Evolutionary conservation across 1,140 invertebrate genomes (phyloP).

Genomic region (Hyphantria cunea): DNA sequence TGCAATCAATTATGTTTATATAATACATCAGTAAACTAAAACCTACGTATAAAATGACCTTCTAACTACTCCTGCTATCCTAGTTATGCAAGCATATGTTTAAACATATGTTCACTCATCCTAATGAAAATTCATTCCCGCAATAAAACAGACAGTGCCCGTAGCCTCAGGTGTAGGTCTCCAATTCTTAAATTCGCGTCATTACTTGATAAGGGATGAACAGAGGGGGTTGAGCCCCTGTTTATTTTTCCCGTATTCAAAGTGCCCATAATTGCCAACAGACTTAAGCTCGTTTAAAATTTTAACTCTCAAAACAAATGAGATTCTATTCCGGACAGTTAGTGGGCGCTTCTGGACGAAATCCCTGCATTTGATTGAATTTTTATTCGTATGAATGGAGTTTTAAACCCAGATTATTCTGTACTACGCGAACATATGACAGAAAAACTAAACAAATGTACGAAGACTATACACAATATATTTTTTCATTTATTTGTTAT

Average conservation of each 20-base stretch:
- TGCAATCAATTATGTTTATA: no score
- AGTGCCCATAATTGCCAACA: constrained; percentile 41
- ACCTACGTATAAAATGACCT: no score
- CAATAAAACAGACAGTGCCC: constrained; percentile 4
- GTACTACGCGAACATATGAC: no score
- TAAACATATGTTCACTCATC: no score
- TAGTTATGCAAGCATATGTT: no score
- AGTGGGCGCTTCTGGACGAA: constrained; percentile 10
- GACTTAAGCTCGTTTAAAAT: constrained; percentile 45
- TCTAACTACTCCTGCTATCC: no score
- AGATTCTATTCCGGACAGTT: constrained; percentile 26
- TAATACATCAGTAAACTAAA: no score
- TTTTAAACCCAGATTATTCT: no score
- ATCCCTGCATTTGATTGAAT: constrained; percentile 1
- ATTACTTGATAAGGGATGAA: constrained; percentile 61
- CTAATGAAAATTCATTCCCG: background rate
- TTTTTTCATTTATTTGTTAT: no score
- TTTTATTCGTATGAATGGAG: background rate
- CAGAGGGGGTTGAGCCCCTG: constrained; percentile 40
- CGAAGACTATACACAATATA: no score
- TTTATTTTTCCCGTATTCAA: constrained; percentile 46
- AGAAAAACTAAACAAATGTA: no score
- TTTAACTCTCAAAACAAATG: constrained; percentile 32
- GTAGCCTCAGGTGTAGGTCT: constrained; percentile 59
- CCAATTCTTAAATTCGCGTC: constrained; percentile 55